Conservation (phyloP, 2,888 invertebrate species). For the Taphrorychus bicolor region DNA sequence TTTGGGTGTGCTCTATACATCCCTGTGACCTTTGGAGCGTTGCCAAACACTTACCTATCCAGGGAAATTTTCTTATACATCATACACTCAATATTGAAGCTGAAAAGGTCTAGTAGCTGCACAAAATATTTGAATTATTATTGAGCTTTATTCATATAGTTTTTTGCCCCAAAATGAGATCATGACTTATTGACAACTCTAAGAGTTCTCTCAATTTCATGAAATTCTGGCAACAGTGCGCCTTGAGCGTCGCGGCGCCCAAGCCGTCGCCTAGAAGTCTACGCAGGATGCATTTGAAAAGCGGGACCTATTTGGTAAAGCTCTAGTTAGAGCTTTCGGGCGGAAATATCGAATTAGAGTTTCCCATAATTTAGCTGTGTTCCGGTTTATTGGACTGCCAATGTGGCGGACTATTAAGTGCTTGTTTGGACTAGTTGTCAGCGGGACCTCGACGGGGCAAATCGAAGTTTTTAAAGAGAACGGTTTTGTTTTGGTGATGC, state of each 20-base stretch:
- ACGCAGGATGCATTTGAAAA: conserved; percentile 26
- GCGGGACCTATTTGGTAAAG: conserved; percentile 28
- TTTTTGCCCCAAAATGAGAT: too few relatives aligned
- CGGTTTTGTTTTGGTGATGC: neutral
- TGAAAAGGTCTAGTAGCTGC: too few relatives aligned
- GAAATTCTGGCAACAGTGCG: conserved; percentile 10
- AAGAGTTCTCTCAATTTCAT: too few relatives aligned
- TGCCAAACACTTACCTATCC: neutral
- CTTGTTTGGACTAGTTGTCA: neutral
- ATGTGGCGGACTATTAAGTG: conserved; percentile 1
- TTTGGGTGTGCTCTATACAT: conserved; percentile 12
- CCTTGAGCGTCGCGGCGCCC: conserved; percentile 29
- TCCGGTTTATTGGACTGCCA: conserved; percentile 5
- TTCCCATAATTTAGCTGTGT: conserved; percentile 5
- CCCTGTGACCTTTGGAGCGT: neutral
- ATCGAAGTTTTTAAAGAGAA: neutral
- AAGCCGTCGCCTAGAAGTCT: conserved; percentile 28
- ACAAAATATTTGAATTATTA: too few relatives aligned
- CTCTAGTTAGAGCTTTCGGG: conserved; percentile 14
- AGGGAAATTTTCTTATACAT: neutral
- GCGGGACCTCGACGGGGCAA: neutral
- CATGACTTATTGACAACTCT: neutral
- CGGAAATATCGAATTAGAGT: conserved; percentile 21
- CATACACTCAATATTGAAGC: too few relatives aligned
- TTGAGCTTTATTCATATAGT: too few relatives aligned